Percentiles rank a stretch among this genome's conserved stretches.
Evolutionary conservation across 2,797 vertebrate genomes (phyloP).

Genomic region (Danio kyathit): DNA sequence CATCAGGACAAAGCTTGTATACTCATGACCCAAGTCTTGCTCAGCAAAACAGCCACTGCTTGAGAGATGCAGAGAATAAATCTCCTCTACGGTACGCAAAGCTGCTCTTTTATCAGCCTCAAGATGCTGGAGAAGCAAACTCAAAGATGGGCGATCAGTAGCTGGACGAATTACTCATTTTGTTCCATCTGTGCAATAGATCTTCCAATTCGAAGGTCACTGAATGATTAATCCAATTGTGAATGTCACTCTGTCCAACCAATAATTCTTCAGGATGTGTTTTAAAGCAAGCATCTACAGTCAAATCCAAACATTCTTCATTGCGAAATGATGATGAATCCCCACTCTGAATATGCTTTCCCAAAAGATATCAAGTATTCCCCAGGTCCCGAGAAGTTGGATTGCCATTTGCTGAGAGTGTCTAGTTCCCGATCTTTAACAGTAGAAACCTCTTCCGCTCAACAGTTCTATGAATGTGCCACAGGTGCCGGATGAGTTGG

Average conservation of each 20-base stretch:
- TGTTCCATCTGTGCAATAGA: constrained; percentile 31
- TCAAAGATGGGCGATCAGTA: constrained; percentile 35
- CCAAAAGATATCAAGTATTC: background rate
- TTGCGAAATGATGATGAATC: constrained; percentile 4
- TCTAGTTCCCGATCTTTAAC: background rate
- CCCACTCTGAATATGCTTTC: background rate
- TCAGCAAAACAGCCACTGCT: background rate
- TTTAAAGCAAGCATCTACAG: background rate
- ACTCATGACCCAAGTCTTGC: constrained; percentile 25
- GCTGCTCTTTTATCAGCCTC: constrained; percentile 13
- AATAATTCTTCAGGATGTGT: background rate
- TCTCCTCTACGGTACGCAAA: background rate
- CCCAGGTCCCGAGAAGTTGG: background rate
- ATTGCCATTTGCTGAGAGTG: background rate
- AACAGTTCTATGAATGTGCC: constrained; percentile 58
- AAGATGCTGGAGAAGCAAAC: constrained; percentile 27
- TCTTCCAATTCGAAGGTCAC: constrained; percentile 31
- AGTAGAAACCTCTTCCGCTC: constrained; percentile 27
- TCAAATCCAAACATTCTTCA: background rate
- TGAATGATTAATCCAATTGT: constrained; percentile 38
- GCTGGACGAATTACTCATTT: constrained; percentile 33
- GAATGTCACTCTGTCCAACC: constrained; percentile 5
- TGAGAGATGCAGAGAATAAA: background rate
- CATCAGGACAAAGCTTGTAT: constrained; percentile 43
- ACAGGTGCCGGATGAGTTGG: constrained; percentile 65